Conservation (phyloP, 64 coral and sea anemone genomes). For the Trachythela sp. region DNA sequence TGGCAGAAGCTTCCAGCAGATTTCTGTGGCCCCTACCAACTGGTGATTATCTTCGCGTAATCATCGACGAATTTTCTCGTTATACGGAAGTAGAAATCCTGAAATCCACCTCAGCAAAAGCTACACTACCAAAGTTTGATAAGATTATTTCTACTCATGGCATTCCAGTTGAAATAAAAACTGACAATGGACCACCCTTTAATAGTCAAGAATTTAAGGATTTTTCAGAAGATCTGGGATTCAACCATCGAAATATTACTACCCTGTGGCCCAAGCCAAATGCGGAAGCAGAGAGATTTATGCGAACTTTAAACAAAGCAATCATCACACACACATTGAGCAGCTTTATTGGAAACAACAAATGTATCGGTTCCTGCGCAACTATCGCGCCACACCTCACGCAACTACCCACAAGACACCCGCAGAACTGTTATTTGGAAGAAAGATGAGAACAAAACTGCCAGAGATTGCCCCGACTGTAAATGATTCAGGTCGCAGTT, state of each 20-base stretch:
- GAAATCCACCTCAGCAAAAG: neutral
- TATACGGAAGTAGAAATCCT: conserved; percentile 1
- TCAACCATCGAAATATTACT: neutral
- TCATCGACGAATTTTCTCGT: neutral
- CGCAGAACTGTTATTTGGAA: too few species aligned
- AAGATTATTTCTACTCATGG: neutral
- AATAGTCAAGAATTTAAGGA: neutral
- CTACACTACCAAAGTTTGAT: neutral
- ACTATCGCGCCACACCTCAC: too few species aligned
- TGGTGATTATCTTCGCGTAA: neutral
- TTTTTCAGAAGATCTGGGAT: neutral
- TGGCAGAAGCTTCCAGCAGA: too few species aligned
- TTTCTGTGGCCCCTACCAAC: neutral
- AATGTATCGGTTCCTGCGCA: too few species aligned
- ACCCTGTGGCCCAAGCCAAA: neutral
- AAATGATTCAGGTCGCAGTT: too few species aligned
- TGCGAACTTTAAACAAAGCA: neutral
- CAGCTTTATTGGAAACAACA: too few species aligned
- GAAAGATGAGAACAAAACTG: too few species aligned
- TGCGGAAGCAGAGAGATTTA: neutral
- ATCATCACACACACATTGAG: too few species aligned
- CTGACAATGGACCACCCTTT: neutral
- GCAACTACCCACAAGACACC: too few species aligned
- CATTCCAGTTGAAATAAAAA: neutral
- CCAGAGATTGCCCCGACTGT: too few species aligned